Conservation (phyloP, 2,113 vertebrate genomes). For the Serinus canaria region DNA sequence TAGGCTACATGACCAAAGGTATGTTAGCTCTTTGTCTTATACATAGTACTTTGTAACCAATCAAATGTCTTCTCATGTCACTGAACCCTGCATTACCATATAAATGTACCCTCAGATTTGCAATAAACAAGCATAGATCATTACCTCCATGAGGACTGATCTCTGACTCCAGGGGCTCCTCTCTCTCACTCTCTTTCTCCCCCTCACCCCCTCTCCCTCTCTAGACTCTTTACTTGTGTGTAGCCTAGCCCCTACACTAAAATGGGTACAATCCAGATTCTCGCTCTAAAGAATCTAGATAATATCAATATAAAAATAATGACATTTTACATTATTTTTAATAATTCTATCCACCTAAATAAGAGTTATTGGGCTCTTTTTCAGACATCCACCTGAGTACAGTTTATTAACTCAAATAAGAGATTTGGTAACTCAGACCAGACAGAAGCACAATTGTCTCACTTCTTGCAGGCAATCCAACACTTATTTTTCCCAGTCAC, state of each 20-base stretch:
- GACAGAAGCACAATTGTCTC: background rate
- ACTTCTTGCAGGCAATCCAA: background rate
- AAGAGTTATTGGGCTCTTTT: background rate
- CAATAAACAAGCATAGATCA: too few relatives aligned
- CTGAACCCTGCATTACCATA: too few relatives aligned
- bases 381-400: background rate
- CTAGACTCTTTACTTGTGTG: background rate
- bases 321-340: background rate
- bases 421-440: background rate
- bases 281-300: rapidly evolving
- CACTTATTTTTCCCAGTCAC: background rate
- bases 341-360: background rate
- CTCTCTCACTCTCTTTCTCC: too few relatives aligned
- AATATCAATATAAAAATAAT: background rate
- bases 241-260: background rate
- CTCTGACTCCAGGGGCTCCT: too few relatives aligned
- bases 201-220: too few relatives aligned
- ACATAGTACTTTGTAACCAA: too few relatives aligned
- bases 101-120: too few relatives aligned
- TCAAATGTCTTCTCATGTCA: too few relatives aligned
- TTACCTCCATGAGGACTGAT: too few relatives aligned
- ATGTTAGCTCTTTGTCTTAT: too few relatives aligned
- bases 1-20: too few relatives aligned
- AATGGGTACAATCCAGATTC: background rate
- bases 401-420: background rate